A percentile compares a stretch with the other conserved stretches of the same genome.
Evolutionary conservation across 2,888 invertebrate species (phyloP).

Genomic region (Aelia acuminata): DNA sequence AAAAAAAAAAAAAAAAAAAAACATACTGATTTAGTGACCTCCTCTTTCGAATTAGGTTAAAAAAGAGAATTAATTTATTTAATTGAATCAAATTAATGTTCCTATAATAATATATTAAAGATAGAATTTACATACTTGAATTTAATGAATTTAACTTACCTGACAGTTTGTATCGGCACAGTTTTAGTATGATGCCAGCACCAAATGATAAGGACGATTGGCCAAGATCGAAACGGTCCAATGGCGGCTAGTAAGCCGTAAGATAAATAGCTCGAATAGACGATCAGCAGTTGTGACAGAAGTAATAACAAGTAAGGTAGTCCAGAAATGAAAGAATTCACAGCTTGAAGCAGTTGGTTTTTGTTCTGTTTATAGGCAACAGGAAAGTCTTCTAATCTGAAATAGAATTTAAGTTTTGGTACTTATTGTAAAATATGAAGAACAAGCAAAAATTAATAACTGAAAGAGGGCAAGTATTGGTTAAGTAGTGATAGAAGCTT

Average conservation of each 20-base stretch:
- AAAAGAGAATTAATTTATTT: too few species aligned
- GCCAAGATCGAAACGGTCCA: slow-evolving; percentile 87
- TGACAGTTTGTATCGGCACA: slow-evolving; percentile 76
- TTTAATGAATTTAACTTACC: slow-evolving; percentile 70
- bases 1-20: too few species aligned
- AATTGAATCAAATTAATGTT: too few species aligned
- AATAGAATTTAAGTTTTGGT: too few species aligned
- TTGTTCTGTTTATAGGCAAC: not conserved
- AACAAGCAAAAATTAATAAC: too few species aligned
- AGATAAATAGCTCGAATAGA: slow-evolving; percentile 85
- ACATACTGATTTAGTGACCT: too few species aligned
- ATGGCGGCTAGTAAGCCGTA: slow-evolving; percentile 85
- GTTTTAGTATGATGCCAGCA: slow-evolving; percentile 78
- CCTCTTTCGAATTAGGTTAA: too few species aligned
- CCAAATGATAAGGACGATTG: slow-evolving; percentile 77
- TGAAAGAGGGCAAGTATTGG: too few species aligned
- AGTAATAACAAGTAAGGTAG: slow-evolving; percentile 70
- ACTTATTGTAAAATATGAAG: too few species aligned
- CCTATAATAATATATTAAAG: too few species aligned
- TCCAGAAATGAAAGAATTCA: not conserved
- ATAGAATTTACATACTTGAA: not conserved
- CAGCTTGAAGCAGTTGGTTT: not conserved
- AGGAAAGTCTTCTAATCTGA: not conserved
- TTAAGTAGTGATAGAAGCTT: too few species aligned
- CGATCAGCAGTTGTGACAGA: slow-evolving; percentile 75